Conservation (phyloP, 2,113 vertebrate genomes). For the Ophiodon elongatus region DNA sequence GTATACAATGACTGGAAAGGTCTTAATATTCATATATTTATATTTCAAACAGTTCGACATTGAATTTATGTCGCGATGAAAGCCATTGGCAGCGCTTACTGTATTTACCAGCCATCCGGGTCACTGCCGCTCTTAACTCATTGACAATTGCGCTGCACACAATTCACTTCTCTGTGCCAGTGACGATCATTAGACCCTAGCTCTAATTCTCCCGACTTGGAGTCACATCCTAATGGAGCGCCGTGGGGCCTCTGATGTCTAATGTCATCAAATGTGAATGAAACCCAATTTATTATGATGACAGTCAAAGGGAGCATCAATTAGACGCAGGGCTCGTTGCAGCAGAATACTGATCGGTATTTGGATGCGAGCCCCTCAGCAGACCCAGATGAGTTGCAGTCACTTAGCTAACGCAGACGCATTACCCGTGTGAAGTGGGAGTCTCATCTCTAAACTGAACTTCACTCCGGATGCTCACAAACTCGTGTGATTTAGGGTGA, state of each 20-base stretch:
- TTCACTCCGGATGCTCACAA: slow-evolving; percentile 34
- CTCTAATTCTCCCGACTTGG: slow-evolving; percentile 46
- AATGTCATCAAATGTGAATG: slow-evolving; percentile 62
- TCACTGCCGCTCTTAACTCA: slow-evolving; percentile 2
- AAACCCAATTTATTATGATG: slow-evolving; percentile 69
- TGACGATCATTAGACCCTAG: slow-evolving; percentile 43
- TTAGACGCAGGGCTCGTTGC: slow-evolving; percentile 33
- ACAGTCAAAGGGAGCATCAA: slow-evolving; percentile 59
- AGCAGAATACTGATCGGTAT: slow-evolving; percentile 53
- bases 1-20: background rate
- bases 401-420: slow-evolving; percentile 20
- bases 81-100: background rate
- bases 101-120: background rate
- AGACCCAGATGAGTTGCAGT: slow-evolving; percentile 39
- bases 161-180: slow-evolving; percentile 9
- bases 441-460: slow-evolving; percentile 41
- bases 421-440: slow-evolving; percentile 40
- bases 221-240: slow-evolving; percentile 40
- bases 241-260: slow-evolving; percentile 45
- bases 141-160: background rate
- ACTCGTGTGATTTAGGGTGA: slow-evolving; percentile 53
- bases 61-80: background rate
- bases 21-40: too few relatives aligned
- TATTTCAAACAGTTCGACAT: background rate
- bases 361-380: slow-evolving; percentile 50